phyloP scores from a whole-genome alignment of 2,888 invertebrate genomes.

The Iselma pallidipennis region DNA sequence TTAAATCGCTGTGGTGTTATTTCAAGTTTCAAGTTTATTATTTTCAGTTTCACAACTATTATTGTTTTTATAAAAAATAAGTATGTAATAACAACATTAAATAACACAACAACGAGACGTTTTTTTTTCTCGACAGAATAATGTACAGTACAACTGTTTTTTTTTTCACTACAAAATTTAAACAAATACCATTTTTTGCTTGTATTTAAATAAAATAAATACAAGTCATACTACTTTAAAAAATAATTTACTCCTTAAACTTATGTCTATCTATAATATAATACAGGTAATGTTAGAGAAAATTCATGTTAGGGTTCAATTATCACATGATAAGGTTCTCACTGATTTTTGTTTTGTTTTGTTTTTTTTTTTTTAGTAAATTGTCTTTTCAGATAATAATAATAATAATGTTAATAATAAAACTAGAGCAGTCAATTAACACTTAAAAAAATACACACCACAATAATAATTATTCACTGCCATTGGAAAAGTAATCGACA shows the following conservation, averaged over 20 bases:
- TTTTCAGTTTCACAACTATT: too few relatives aligned
- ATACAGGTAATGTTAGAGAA: neutral
- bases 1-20: too few relatives aligned
- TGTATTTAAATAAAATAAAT: neutral
- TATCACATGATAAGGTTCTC: neutral
- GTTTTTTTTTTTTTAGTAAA: neutral
- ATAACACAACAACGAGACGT: too few relatives aligned
- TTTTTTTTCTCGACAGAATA: neutral
- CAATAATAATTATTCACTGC: constrained; percentile 7
- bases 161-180: neutral
- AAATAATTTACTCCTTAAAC: neutral
- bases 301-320: neutral
- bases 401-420: neutral
- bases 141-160: neutral
- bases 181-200: neutral
- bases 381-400: neutral
- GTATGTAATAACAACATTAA: neutral
- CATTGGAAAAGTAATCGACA: constrained; percentile 51
- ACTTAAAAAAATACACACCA: neutral
- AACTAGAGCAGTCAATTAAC: neutral
- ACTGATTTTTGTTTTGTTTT: too few relatives aligned
- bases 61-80: neutral
- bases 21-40: too few relatives aligned
- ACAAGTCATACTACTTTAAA: neutral
- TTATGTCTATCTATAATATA: neutral